Evolutionary conservation across 2,888 invertebrate genomes (phyloP), one percentile per base, ranked within the genome.

Genomic region (Cabera pusaria): DNA sequence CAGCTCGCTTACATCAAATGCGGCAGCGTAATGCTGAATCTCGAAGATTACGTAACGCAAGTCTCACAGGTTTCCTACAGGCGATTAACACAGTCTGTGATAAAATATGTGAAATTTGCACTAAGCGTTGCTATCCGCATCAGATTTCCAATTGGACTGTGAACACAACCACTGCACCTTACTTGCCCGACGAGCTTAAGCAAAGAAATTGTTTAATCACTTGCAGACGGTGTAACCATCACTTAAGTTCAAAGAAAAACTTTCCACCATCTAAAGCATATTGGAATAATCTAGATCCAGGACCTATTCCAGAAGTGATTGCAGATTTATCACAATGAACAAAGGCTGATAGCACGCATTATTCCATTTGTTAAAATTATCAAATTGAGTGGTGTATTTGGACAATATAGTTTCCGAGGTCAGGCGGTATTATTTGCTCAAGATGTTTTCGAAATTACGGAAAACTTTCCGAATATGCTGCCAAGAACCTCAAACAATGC

Each of bases 31-130:
- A n/a, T n/a, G n/a, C n/a, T n/a, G n/a, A n/a, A n/a, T n/a, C n/a
- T n/a, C n/a, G n/a, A n/a, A n/a, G n/a, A n/a, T n/a, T n/a, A n/a
- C n/a, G n/a, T n/a, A n/a, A n/a, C n/a, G n/a, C n/a, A n/a, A n/a
- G n/a, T n/a, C n/a, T n/a, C n/a, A n/a, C n/a, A n/a, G 1, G 5
- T 17, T 1, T 17, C 5, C 5, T 17, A 5, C 6, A 1, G 6
- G 6, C 17, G 1, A 17, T 17, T 6, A 17, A 16, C 16, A 5
- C 5, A 17, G 17, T 5, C 5, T 5, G 6, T 19, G 6, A 19
- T 19, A 19, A n/a, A 6, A 19, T 6, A 19, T 19, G 19, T 19
- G 19, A 19, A 19, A 6, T 19, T 19, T 19, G 19, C 19, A 19
- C 19, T 19, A 19, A 19, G n/a, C 19, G 19, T 5, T 19, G 19